Conservation (phyloP, 2,888 invertebrate species). For the Eledone cirrhosa region DNA sequence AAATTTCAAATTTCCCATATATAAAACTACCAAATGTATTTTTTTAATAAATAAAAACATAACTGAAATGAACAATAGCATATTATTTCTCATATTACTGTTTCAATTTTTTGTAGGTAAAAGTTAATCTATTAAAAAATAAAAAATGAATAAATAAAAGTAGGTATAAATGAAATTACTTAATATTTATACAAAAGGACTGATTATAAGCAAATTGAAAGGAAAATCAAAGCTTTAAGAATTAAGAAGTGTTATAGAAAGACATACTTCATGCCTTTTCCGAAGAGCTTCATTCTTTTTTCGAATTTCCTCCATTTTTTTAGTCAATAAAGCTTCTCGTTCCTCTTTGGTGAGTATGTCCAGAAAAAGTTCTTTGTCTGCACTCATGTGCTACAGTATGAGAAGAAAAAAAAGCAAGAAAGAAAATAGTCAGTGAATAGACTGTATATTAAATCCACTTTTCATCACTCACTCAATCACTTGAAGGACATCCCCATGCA, state of each 20-base stretch:
- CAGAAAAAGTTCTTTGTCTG: conserved; percentile 55
- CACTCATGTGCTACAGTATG: conserved; percentile 36
- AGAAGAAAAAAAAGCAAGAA: neutral
- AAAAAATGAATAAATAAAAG: neutral
- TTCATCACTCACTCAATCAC: too few species aligned
- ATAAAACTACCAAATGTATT: too few species aligned
- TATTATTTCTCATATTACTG: too few species aligned
- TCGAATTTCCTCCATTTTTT: conserved; percentile 65
- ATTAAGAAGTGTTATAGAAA: neutral
- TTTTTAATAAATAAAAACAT: too few species aligned
- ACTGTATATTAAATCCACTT: too few species aligned
- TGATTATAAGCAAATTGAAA: neutral
- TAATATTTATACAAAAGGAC: neutral
- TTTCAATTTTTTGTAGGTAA: too few species aligned
- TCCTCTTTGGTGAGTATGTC: conserved; percentile 65
- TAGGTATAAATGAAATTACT: too few species aligned
- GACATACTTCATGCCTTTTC: conserved; percentile 58
- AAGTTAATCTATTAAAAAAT: too few species aligned
- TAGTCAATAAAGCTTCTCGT: conserved; percentile 61
- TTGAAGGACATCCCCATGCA: too few species aligned
- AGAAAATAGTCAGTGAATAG: neutral
- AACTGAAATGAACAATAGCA: too few species aligned
- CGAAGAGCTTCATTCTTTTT: conserved; percentile 61
- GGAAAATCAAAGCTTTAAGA: neutral
- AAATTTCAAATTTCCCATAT: too few species aligned